Base-by-base conservation (phyloP, 2,113 vertebrate genomes). In the Crocuta crocuta region DNA sequence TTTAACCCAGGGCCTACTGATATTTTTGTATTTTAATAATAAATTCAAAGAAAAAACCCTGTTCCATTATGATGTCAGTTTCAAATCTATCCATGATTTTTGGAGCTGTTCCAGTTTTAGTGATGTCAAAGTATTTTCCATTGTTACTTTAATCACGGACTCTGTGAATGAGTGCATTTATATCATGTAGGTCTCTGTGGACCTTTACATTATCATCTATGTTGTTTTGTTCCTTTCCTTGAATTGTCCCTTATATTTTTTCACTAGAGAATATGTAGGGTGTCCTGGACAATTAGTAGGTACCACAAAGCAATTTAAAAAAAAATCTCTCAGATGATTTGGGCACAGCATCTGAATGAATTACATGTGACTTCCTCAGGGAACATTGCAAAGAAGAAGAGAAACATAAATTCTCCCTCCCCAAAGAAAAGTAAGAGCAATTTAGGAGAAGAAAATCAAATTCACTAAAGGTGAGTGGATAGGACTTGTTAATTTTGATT, bases 171-270 rank as follows among this genome's bases (percentile, higher is more conserved):
- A 55, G 17, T 21, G 1, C 31, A 3, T 61, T 73, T n/a, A 28
- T 0, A 21, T 19, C 15, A 1, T 24, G 0, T 13, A 68, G 10
- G 17, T 83, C n/a, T 68, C 26, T 43, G 23, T 4, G 12, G 23
- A 28, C 70, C 1, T 66, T 1, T 10, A 26, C 1, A 48, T 26
- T 26, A 6, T 55, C 39, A 74, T 58, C 45, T 53, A 11, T 16
- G 4, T 31, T 45, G 9, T 39, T 88, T 74, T 58, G 13, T 53
- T 83, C 16, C 35, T 65, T 23, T 63, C 17, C 33, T 80, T 31
- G 3, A 43, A 26, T 63, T 85, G 24, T 28, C 19, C 2, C 26
- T 84, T 23, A 50, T 0, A 33, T 79, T 39, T 91, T 70, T 45
- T 88, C 94, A n/a, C 19, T 45, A 17, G 94, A 19, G 68, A 96